Base-by-base conservation (phyloP, 2,113 vertebrate species). In the Callocephalon fimbriatum region DNA sequence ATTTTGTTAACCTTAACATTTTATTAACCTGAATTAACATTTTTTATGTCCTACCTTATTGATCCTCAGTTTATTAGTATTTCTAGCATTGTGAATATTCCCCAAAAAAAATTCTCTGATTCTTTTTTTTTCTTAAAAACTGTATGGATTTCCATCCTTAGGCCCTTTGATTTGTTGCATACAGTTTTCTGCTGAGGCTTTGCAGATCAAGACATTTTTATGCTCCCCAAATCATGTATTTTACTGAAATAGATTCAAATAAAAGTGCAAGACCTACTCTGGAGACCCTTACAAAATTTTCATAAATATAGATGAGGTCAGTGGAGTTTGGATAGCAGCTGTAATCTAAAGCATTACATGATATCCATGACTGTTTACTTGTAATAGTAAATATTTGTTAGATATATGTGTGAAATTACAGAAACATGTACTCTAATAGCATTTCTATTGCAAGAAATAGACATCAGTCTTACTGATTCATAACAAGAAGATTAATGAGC, bases 101-200 rank as follows among this genome's bases (percentile, higher is more conserved):
- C 5, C 0, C 0, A 0, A 5, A 9, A 53, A 35, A 51, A 22
- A 1, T 35, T 48, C 0, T 71, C 23, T 3, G 0, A 51, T 58
- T 31, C 16, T 5, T 38, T 13, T 76, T 32, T 42, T 59, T 9
- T 40, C 40, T 73, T 61, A 8, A 83, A 61, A 65, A 32, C 10
- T 10, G 5, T 12, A 40, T 12, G 18, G 2, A 50, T 78, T 62
- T 93, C 12, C 56, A 20, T 45, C 8, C 11, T 73, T 74, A 77
- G 2, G 2, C 3, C 7, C 15, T 74, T 42, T 48, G 4, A 66
- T 67, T 75, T 6, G 18, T 40, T 12, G 31, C 14, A 62, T 15
- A 29, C 77, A 14, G 1, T 59, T 84, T 94, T 82, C 35, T 74
- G 15, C 4, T 61, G 29, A 75, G 78, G 2, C 9, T 75, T 79